A percentile compares a stretch with the other conserved stretches of the same genome.
Conservation (phyloP, 2,113 vertebrate genomes). For the Isurus oxyrinchus region DNA sequence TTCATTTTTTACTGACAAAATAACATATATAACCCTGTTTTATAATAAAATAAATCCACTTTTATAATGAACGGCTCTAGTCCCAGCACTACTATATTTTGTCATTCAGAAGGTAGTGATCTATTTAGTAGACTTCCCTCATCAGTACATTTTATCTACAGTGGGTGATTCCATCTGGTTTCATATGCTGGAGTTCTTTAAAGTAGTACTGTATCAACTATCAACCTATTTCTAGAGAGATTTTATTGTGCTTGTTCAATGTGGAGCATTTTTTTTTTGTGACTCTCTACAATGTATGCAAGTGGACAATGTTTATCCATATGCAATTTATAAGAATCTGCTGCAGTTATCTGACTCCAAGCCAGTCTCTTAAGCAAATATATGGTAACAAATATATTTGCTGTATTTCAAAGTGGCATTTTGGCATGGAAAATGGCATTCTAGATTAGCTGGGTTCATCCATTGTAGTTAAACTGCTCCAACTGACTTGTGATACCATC, state of each 20-base stretch:
- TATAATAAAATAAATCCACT: conserved; percentile 21
- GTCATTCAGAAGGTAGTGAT: neutral
- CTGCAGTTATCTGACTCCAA: neutral
- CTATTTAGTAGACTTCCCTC: neutral
- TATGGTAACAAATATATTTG: neutral
- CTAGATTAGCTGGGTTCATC: neutral
- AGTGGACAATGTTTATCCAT: neutral
- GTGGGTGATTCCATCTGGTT: neutral
- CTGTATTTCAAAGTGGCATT: neutral
- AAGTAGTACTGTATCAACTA: neutral
- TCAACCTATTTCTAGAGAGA: neutral
- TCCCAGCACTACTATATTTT: conserved; percentile 15
- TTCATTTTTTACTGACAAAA: neutral
- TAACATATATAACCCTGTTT: neutral
- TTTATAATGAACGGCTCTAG: conserved; percentile 1
- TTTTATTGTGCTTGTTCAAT: conserved; percentile 11
- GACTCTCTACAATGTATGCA: neutral
- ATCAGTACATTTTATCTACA: neutral
- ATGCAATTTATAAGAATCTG: neutral
- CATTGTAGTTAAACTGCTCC: neutral
- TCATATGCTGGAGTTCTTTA: neutral
- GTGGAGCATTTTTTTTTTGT: conserved; percentile 31
- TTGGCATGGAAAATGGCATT: neutral
- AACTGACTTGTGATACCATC: neutral
- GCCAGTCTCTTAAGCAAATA: neutral